Evolutionary conservation across 2,888 invertebrate species (phyloP).

Genomic region (Arctia plantaginis): DNA sequence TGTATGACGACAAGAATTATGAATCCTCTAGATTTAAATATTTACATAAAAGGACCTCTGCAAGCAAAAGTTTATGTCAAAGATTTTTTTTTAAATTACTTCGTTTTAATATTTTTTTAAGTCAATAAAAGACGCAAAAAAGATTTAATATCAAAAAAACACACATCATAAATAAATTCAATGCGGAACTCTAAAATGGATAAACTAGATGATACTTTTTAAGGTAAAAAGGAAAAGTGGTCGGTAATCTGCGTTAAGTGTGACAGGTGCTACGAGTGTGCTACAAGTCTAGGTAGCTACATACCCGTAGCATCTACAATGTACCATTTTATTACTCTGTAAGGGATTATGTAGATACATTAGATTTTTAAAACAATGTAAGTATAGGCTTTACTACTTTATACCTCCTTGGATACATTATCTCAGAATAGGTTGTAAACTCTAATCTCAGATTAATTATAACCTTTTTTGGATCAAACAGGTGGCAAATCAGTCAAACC

Average conservation of each 20-base stretch:
- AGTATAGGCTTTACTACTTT: background rate
- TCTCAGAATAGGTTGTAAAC: background rate
- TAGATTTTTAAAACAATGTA: background rate
- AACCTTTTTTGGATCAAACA: background rate
- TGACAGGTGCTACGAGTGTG: constrained; percentile 67
- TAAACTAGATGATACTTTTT: constrained; percentile 60
- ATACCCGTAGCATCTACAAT: constrained; percentile 24
- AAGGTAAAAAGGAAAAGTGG: constrained; percentile 63
- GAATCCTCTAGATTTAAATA: constrained; percentile 12
- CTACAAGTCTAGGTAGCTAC: constrained; percentile 57
- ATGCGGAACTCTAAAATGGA: constrained; percentile 38
- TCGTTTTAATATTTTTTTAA: too few relatives aligned
- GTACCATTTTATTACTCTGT: constrained; percentile 23
- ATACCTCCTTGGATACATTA: background rate
- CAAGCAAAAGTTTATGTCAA: background rate
- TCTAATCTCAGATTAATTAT: background rate
- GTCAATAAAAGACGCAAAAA: too few relatives aligned
- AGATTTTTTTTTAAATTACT: background rate
- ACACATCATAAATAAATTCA: constrained; percentile 31
- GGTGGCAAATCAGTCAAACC: background rate
- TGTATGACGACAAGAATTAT: constrained; percentile 25
- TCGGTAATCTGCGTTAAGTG: constrained; percentile 70
- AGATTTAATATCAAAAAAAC: background rate
- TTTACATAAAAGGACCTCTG: constrained; percentile 1
- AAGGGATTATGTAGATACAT: constrained; percentile 18